Evolutionary conservation across 2,113 vertebrate species (phyloP).

Genomic region (Spheniscus mendiculus): DNA sequence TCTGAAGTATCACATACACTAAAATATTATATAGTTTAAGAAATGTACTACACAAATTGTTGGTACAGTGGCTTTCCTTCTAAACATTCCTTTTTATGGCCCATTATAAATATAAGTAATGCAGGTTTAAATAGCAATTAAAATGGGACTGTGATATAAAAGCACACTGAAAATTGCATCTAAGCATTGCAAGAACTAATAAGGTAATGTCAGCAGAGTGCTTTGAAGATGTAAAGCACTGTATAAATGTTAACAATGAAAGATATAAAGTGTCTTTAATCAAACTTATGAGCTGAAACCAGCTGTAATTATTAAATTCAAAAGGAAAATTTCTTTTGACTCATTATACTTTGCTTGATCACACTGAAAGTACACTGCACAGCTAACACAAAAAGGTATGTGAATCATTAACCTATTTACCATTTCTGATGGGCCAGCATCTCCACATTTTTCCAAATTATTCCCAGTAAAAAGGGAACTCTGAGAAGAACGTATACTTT

Average conservation of each 20-base stretch:
- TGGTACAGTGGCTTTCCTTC: neutral
- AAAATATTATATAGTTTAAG: neutral
- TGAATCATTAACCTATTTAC: neutral
- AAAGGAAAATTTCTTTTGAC: neutral
- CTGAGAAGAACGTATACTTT: neutral
- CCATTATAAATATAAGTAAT: neutral
- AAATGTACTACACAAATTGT: neutral
- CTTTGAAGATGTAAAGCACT: slow-evolving; percentile 5
- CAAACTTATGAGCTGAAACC: neutral
- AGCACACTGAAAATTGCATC: neutral
- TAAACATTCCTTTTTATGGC: neutral
- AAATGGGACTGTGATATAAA: neutral
- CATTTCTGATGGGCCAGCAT: neutral
- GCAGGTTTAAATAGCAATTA: neutral
- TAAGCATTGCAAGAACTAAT: neutral
- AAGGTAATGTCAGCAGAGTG: neutral
- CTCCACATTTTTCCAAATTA: neutral
- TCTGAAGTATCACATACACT: neutral
- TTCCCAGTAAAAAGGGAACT: neutral
- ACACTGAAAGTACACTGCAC: neutral
- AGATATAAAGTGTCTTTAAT: neutral
- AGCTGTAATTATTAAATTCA: neutral
- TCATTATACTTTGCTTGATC: neutral
- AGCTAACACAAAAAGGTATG: neutral
- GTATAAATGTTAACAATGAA: neutral